A percentile compares a stretch with the other conserved stretches of the same genome.
These are phyloP conservation scores for Triplophysa dalaica DNA, from an alignment of 2,113 vertebrate genomes.

Conservation along the genomic window DNA sequence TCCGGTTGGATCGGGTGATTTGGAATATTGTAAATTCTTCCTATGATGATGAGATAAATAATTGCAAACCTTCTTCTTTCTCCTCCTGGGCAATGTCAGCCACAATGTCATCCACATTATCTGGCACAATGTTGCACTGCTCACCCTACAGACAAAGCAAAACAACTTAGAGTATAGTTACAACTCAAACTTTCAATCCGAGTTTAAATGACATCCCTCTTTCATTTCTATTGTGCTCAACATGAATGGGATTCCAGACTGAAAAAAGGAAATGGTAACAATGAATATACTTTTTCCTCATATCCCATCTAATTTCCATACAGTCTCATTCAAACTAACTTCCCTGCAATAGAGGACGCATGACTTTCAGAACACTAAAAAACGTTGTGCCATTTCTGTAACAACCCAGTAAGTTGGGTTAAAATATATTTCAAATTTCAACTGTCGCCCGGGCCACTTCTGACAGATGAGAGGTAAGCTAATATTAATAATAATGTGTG, in stretches of 20 bases:
- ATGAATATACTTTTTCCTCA: too few relatives aligned
- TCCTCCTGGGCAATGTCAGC: conserved; percentile 96
- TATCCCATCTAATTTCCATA: not conserved
- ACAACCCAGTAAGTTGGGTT: too few relatives aligned
- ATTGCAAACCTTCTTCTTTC: conserved; percentile 91
- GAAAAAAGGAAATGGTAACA: not conserved
- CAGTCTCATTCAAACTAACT: not conserved
- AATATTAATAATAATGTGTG: too few relatives aligned
- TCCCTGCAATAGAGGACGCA: not conserved
- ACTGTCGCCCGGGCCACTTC: too few relatives aligned
- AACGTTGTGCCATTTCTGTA: too few relatives aligned
- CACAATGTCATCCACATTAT: conserved; percentile 97
- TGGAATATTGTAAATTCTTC: not conserved
- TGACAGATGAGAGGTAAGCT: too few relatives aligned
- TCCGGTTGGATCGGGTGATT: not conserved
- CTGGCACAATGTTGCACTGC: conserved; percentile 96
- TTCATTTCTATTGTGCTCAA: not conserved
- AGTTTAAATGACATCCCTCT: not conserved
- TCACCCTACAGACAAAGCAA: conserved; percentile 84
- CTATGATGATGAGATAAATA: conserved; percentile 15
- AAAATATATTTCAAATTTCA: too few relatives aligned
- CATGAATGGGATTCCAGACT: not conserved
- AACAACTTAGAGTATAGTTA: not conserved
- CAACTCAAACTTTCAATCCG: conserved; percentile 23
- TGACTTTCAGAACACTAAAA: not conserved